A percentile compares a stretch with the other conserved stretches of the same genome.
phyloP scores from a whole-genome alignment of 2,888 invertebrate species.

The Acleris laterana region DNA sequence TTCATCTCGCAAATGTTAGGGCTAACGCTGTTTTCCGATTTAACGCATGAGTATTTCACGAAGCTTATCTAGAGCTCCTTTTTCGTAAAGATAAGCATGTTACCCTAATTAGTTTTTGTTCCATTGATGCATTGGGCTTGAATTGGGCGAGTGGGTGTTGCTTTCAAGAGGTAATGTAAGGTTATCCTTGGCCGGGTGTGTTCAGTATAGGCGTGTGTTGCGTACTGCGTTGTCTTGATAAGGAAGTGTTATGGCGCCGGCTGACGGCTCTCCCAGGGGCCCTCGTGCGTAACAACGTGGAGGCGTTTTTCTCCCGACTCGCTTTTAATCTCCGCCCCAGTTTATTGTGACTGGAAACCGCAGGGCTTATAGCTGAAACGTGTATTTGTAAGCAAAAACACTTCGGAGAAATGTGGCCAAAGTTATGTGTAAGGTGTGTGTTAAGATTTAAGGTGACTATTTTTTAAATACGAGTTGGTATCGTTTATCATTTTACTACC shows the following conservation, averaged over 20 bases:
- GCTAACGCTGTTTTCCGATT: background rate
- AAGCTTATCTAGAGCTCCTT: background rate
- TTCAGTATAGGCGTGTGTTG: constrained; percentile 13
- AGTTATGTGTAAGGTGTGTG: no score
- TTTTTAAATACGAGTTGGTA: no score
- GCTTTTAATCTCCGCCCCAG: constrained; percentile 64
- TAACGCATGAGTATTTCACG: background rate
- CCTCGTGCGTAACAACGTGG: constrained; percentile 60
- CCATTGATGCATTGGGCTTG: constrained; percentile 20
- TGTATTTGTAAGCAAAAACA: background rate
- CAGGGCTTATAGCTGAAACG: constrained; percentile 24
- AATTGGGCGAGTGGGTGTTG: background rate
- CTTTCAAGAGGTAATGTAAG: constrained; percentile 19
- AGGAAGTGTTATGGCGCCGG: constrained; percentile 68
- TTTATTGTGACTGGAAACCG: constrained; percentile 53
- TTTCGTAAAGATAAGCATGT: constrained; percentile 1
- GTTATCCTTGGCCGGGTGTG: constrained; percentile 11
- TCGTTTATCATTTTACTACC: no score
- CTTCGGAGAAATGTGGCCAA: no score
- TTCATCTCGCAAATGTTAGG: background rate
- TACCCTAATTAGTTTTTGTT: constrained; percentile 17
- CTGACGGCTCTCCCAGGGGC: constrained; percentile 63
- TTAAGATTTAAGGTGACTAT: no score
- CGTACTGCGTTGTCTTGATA: constrained; percentile 67
- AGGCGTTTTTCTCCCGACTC: constrained; percentile 55